These are phyloP conservation scores for Drosophila paramelanica DNA, from an alignment of 2,888 invertebrate genomes.

Conservation along the genomic window DNA sequence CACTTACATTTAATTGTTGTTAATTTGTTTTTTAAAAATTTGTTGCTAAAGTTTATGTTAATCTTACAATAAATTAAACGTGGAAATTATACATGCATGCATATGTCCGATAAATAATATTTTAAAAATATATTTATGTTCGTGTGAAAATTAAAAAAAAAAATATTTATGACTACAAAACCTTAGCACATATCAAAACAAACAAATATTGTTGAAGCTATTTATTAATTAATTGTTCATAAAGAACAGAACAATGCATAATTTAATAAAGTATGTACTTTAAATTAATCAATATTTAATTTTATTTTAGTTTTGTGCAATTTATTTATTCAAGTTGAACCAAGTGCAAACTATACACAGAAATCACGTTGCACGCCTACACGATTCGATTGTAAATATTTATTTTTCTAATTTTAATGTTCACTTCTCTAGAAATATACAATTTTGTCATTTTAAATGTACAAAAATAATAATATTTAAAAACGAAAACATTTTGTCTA, in stretches of 20 bases:
- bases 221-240: constrained; percentile 25
- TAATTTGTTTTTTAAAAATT: constrained; percentile 73
- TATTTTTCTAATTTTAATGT: constrained; percentile 74
- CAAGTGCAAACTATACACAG: constrained; percentile 31
- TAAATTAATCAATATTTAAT: constrained; percentile 53
- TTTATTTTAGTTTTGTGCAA: constrained; percentile 72
- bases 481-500: constrained; percentile 11
- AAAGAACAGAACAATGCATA: constrained; percentile 19
- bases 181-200: constrained; percentile 16
- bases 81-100: constrained; percentile 40
- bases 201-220: constrained; percentile 44
- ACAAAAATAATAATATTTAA: constrained; percentile 59
- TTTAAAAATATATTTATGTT: constrained; percentile 50
- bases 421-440: constrained; percentile 62
- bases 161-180: constrained; percentile 28
- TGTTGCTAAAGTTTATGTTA: constrained; percentile 77
- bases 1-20: constrained; percentile 67
- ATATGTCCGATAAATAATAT: constrained; percentile 40
- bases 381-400: constrained; percentile 84
- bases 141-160: constrained; percentile 11
- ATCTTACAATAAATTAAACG: constrained; percentile 42
- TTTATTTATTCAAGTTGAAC: constrained; percentile 73
- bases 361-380: constrained; percentile 49
- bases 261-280: constrained; percentile 37
- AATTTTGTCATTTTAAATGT: constrained; percentile 76